Evolutionary conservation across 2,797 vertebrate genomes (phyloP), one percentile per base, ranked within the genome.

Genomic region (Rhinoraja longicauda): DNA sequence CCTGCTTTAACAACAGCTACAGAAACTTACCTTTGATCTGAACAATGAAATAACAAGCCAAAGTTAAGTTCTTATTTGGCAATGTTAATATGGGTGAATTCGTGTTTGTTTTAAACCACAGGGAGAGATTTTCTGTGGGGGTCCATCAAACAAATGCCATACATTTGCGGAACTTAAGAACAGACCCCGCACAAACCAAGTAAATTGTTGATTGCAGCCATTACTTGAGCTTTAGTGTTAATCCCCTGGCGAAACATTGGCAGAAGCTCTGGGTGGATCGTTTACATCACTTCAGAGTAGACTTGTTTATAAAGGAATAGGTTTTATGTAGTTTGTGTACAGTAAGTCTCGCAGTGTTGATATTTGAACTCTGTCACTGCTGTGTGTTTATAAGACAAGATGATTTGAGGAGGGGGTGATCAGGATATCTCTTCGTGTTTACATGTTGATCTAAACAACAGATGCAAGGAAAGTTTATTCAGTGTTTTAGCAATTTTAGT

Each of bases 301-400:
- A 45, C 21, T 57, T 53, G 70, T 92, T 92, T 92, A 53, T 39
- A 75, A 45, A 73, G n/a, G 13, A 72, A 72, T 53, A 39, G 10
- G 53, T 26, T 36, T 73, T 75, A 13, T 75, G 39, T 39, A 53
- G 36, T 53, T 39, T 75, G 39, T 92, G 62, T 21, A 7, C 24
- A 88, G n/a, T 67, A 24, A 53, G 12, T 15, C 15, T 92, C 92
- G 72, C 12, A 57, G 19, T 73, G 39, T 53, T 72, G 67, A 39
- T 24, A 57, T n/a, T 92, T 92, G 24, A 26, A 92, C 72, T 92
- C 90, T 53, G 13, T 92, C 15, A 75, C 21, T 53, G 70, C 13
- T 29, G 39, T 53, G 36, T 92, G 90, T 92, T 92, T 92, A 92
- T 70, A 5, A 92, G 45, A 53, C 45, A 0, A 29, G 90, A 92